Evolutionary conservation across 2,797 vertebrate species (phyloP).

Genomic region (Cuniculus paca): DNA sequence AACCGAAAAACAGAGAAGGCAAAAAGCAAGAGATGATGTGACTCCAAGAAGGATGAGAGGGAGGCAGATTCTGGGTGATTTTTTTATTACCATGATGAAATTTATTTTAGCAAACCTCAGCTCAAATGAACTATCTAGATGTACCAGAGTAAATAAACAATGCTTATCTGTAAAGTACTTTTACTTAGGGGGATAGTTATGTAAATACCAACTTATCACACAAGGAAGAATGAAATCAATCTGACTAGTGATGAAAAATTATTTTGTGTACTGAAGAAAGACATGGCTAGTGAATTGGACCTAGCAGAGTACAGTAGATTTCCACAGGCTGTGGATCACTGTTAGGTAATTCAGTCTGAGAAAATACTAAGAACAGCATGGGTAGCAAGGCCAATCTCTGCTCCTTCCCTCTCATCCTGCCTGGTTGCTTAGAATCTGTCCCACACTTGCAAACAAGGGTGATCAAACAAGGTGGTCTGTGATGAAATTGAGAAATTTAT

Average conservation of each 20-base stretch:
- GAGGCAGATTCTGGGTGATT: neutral
- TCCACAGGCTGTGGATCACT: neutral
- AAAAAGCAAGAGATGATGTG: neutral
- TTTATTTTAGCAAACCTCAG: conserved; percentile 6
- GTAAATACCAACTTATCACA: neutral
- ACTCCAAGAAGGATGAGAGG: neutral
- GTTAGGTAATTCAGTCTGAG: neutral
- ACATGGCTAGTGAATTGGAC: neutral
- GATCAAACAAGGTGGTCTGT: neutral
- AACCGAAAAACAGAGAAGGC: neutral
- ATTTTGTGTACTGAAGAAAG: neutral
- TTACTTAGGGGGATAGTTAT: neutral
- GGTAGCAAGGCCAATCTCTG: neutral
- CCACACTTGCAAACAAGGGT: neutral
- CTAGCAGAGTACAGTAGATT: neutral
- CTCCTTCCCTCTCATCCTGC: neutral
- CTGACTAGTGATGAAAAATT: neutral
- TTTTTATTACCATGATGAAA: conserved; percentile 23
- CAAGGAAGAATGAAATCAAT: neutral
- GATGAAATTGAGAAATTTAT: neutral
- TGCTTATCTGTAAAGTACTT: neutral
- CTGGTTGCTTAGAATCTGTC: neutral
- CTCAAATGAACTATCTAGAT: conserved; percentile 1
- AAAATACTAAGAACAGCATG: neutral
- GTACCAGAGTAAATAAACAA: neutral